phyloP scores from a whole-genome alignment of 1,140 invertebrate species.

The Hycleus cichorii region DNA sequence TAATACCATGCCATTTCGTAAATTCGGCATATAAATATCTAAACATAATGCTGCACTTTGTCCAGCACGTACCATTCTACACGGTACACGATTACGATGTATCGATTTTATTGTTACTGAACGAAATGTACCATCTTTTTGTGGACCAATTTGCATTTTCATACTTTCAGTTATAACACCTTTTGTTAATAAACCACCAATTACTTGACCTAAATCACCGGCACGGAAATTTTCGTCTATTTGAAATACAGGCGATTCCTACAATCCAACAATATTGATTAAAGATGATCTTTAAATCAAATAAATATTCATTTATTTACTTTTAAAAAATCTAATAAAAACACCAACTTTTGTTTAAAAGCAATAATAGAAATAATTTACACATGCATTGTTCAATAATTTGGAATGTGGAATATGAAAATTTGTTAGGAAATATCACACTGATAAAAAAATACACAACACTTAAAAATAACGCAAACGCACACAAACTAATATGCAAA shows the following conservation, averaged over 20 bases:
- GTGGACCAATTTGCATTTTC: slow-evolving; percentile 65
- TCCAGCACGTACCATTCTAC: slow-evolving; percentile 76
- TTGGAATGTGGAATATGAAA: too few relatives aligned
- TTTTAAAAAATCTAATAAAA: too few relatives aligned
- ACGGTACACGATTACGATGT: slow-evolving; percentile 85
- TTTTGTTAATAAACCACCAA: slow-evolving; percentile 78
- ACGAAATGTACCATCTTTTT: slow-evolving; percentile 74
- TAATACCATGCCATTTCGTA: slow-evolving; percentile 82
- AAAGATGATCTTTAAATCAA: too few relatives aligned
- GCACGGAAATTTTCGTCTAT: slow-evolving; percentile 88
- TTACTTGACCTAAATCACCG: slow-evolving; percentile 71
- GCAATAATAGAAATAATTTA: too few relatives aligned
- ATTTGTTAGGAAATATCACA: too few relatives aligned
- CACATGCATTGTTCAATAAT: too few relatives aligned
- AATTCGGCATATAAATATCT: slow-evolving; percentile 46
- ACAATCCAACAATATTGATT: slow-evolving; percentile 39
- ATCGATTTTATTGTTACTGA: slow-evolving; percentile 74
- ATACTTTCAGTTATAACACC: slow-evolving; percentile 83
- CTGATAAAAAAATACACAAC: too few relatives aligned
- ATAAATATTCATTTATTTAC: too few relatives aligned
- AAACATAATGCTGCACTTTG: slow-evolving; percentile 88
- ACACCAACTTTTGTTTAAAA: too few relatives aligned
- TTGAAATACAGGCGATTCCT: slow-evolving; percentile 76
- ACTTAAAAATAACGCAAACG: too few relatives aligned
- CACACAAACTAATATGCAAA: too few relatives aligned